These are phyloP conservation scores for Engraulis encrasicolus DNA, from an alignment of 2,113 vertebrate species.

Conservation along the genomic window DNA sequence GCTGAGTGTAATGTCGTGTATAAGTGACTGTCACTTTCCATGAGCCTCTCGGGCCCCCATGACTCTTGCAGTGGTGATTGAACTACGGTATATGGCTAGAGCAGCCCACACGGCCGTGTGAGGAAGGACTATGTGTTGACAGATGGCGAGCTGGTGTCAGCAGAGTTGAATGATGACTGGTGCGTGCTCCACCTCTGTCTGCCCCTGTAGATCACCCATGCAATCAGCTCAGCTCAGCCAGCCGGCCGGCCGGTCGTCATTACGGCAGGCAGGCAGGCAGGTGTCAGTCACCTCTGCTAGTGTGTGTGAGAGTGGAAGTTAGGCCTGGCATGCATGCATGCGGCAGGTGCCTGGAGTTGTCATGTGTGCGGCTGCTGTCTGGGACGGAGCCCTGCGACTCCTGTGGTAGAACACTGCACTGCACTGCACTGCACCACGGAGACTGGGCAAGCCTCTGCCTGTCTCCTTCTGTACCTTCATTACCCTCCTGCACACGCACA, in stretches of 20 bases:
- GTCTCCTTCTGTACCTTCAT: neutral
- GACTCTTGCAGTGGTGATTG: too few species aligned
- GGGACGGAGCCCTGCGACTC: conserved; percentile 34
- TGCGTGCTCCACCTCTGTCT: neutral
- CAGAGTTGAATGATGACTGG: neutral
- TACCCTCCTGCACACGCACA: neutral
- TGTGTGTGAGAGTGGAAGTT: neutral
- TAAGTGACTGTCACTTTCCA: too few species aligned
- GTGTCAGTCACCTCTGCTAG: neutral
- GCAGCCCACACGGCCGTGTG: neutral
- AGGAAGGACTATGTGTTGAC: neutral
- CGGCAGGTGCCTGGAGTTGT: neutral
- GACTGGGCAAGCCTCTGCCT: conserved; percentile 30
- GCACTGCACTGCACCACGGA: too few species aligned
- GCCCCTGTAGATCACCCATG: neutral
- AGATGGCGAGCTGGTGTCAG: neutral
- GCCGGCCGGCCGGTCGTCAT: neutral
- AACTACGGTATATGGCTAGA: neutral
- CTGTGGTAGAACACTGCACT: neutral
- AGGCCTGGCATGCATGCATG: neutral
- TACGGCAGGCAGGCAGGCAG: too few species aligned
- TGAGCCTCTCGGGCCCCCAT: too few species aligned
- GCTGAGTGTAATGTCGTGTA: too few species aligned
- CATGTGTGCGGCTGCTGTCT: neutral
- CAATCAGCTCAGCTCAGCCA: too few species aligned